phyloP scores from a whole-genome alignment of 2,888 invertebrate genomes.

The Sinotaia quadrata region DNA sequence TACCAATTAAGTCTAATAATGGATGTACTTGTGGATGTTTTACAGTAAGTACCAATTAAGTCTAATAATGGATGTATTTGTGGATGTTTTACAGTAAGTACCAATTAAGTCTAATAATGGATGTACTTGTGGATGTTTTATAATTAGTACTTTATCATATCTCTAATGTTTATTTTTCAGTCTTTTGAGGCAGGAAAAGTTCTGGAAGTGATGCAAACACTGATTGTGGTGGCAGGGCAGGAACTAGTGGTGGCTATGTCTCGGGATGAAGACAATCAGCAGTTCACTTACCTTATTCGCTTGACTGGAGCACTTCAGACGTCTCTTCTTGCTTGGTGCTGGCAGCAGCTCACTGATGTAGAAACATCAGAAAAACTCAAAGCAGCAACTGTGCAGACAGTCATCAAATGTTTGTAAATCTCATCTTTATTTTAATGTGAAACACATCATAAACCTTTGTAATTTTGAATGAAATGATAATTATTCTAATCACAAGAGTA shows the following conservation, averaged over 20 bases:
- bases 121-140: no score
- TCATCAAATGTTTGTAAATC: conserved; percentile 30
- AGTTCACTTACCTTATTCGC: conserved; percentile 65
- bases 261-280: conserved; percentile 49
- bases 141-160: no score
- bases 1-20: no score
- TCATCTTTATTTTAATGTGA: background rate
- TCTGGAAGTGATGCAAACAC: conserved; percentile 67
- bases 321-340: conserved; percentile 66
- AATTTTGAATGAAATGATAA: no score
- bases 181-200: conserved; percentile 56
- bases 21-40: no score
- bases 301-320: conserved; percentile 69
- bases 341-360: conserved; percentile 57
- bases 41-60: no score
- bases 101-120: no score
- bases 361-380: conserved; percentile 35
- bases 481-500: no score
- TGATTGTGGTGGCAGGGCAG: conserved; percentile 66
- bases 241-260: conserved; percentile 51
- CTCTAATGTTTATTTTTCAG: conserved; percentile 43
- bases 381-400: conserved; percentile 25
- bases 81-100: no score
- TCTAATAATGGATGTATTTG: no score
- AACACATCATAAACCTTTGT: no score